phyloP scores from a whole-genome alignment of 2,888 invertebrate genomes.

The Linnaemya tessellans region DNA sequence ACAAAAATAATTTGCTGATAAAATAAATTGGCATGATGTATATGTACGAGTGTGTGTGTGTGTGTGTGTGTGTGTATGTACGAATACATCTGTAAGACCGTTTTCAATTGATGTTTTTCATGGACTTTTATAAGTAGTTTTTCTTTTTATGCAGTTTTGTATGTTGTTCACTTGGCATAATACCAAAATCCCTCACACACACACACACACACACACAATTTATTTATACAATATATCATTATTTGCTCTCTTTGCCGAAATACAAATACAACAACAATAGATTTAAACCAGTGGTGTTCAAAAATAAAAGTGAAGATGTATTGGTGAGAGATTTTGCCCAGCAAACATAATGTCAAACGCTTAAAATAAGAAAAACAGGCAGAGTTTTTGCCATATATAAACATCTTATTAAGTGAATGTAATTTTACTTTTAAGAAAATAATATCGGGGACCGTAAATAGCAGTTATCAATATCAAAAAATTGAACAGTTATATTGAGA shows the following conservation, averaged over 20 bases:
- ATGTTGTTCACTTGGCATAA: conserved; percentile 44
- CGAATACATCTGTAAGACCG: neutral
- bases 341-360: too few species aligned
- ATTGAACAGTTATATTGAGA: too few species aligned
- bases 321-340: too few species aligned
- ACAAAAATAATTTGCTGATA: conserved; percentile 22
- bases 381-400: too few species aligned
- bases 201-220: neutral
- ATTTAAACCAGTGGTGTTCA: too few species aligned
- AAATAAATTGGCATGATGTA: neutral
- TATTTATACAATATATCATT: conserved; percentile 71
- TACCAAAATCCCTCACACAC: conserved; percentile 62
- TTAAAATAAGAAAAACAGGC: too few species aligned
- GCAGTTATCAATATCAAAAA: too few species aligned
- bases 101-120: conserved; percentile 32
- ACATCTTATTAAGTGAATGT: too few species aligned
- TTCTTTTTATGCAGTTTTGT: conserved; percentile 17
- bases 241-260: conserved; percentile 60
- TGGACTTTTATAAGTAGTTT: conserved; percentile 1
- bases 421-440: too few species aligned
- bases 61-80: neutral
- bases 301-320: too few species aligned
- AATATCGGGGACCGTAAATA: too few species aligned
- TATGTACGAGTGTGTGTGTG: neutral
- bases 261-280: neutral